Base-by-base conservation (phyloP, 1,140 invertebrate species). In the Brachionus calyciflorus region DNA sequence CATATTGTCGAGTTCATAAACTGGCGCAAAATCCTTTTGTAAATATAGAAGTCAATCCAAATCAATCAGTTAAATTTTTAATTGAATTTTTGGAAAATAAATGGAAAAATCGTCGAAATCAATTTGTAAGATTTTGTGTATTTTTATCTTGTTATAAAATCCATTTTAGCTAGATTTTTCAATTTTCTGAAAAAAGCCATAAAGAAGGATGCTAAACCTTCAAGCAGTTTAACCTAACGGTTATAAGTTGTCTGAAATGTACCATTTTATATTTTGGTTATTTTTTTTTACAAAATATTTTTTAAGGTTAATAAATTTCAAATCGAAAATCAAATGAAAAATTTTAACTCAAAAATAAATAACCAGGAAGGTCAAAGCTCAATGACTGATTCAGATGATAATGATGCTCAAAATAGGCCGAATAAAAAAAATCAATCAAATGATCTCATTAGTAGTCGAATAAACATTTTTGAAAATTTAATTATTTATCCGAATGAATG, bases 11-110 rank as follows among this genome's bases (percentile, higher is more conserved):
- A 41, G 69, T 73, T 49, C 69, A 73, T 28, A 37, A 26, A 40
- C n/a, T 73, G 3, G 44, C 69, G 17, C 69, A 73, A 55, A 73
- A 73, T 51, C 69, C 69, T 1, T 73, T 73, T 49, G 19, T 73
- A 26, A 49, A 73, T 30, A 55, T 73, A n/a, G 51, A 73, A 0
- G 0, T 73, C 14, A 40, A 73, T 12, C 41, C 69, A 7, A 28
- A 19, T 14, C 46, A 55, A 51, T 19, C 69, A 24, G 21, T 73
- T 1, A 73, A 55, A 49, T 73, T 12, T 51, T 33, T 73, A n/a
- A 51, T 73, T 37, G 69, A 73, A 12, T 55, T 51, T 17, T 49
- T 73, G 14, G 46, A 73, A 46, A 49, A 55, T 41, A 73, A 73
- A 48, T 73, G 69, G 69, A 49, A 51, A 49, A 73, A 55, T 26